Evolutionary conservation across 2,888 invertebrate species (phyloP), one percentile per base, ranked within the genome.

Genomic region (Drosophila borborema): DNA sequence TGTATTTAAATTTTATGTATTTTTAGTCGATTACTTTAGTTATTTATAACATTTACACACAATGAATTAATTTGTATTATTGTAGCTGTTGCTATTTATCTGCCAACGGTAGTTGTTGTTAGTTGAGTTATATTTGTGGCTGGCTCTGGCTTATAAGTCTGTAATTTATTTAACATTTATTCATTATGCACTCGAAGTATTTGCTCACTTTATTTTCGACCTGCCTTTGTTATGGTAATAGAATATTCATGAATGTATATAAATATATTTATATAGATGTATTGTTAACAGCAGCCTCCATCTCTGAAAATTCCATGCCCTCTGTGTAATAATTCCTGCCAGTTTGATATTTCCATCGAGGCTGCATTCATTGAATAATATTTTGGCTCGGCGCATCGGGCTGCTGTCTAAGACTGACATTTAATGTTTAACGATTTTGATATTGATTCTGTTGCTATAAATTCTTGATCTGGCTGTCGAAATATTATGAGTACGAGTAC

Each of bases 21-120:
- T 78, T 68, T 73, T 43, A 54, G 72, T 81, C 63, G 86, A 67
- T 71, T 81, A 87, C 71, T 72, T 82, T 82, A 87, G 74, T 80
- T 85, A 89, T 89, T 89, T 86, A 86, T 87, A 86, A 89, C 88
- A 89, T 86, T 68, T 86, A 86, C 89, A 84, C 63, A 71, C 80
- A 72, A 77, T 86, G 89, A 87, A 87, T 75, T 85, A 77, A 78
- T 65, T 75, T 71, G 66, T 77, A 82, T 80, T 80, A 86, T 77
- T 85, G 73, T 75, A 48, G 66, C 54, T 66, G 74, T 58, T 80
- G 48, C 73, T 58, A 61, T 72, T 72, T 70, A 56, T 70, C 49
- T 54, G 53, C 45, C 53, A 51, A 18, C 34, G 18, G 53, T 65
- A 64, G 0, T 48, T 56, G n/a, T 18, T 75, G 36, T n/a, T 10